Evolutionary conservation across 2,113 vertebrate genomes (phyloP).

Genomic region (Rhinopomastus cyanomelas): DNA sequence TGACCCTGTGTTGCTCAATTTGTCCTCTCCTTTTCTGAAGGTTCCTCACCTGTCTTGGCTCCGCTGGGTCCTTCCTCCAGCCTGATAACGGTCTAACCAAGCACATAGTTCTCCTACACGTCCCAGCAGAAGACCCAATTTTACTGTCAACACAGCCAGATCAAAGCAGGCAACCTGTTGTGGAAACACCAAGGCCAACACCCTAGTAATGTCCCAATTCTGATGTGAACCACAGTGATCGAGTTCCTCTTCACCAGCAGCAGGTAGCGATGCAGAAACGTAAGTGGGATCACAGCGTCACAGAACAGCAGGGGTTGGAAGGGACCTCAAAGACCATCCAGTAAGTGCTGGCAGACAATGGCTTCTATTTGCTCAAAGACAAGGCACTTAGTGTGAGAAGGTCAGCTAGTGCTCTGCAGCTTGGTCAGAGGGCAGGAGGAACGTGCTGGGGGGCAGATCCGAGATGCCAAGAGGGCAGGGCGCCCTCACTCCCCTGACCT

Average conservation of each 20-base stretch:
- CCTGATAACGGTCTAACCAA: constrained; percentile 15
- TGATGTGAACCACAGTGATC: neutral
- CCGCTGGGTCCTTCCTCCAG: neutral
- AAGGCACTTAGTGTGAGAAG: neutral
- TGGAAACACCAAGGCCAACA: constrained; percentile 19
- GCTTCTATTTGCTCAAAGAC: neutral
- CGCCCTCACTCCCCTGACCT: too few species aligned
- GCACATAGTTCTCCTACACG: neutral
- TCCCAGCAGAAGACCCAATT: constrained; percentile 42
- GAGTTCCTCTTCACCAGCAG: constrained; percentile 4
- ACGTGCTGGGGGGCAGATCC: neutral
- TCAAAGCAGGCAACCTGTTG: constrained; percentile 28
- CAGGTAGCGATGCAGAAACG: neutral
- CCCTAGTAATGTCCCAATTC: constrained; percentile 21
- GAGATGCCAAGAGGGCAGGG: neutral
- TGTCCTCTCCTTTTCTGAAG: neutral
- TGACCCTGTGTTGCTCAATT: neutral
- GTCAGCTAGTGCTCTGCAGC: neutral
- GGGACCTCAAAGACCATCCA: too few species aligned
- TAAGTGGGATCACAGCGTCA: too few species aligned
- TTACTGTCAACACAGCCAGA: constrained; percentile 14
- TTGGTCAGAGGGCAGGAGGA: neutral
- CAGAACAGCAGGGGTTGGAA: too few species aligned
- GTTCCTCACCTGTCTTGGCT: neutral
- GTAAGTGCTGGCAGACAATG: neutral